Evolutionary conservation across 2,888 invertebrate genomes (phyloP), one percentile per base, ranked within the genome.

Genomic region (Candidula unifasciata): DNA sequence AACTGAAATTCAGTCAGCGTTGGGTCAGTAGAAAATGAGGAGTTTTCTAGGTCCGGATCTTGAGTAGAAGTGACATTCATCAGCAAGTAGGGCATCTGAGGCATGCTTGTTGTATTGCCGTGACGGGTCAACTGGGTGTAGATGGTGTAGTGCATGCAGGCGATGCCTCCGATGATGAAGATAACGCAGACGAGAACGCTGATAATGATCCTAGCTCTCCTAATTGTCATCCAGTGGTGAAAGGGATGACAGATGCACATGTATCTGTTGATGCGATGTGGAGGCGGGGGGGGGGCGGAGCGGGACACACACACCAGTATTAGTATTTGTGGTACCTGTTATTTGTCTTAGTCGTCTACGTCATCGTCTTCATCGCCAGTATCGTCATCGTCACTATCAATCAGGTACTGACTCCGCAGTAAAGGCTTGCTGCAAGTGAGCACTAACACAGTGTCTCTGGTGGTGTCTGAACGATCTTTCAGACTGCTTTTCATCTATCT

Each of bases 171-270:
- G 21, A 91, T 80, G 24, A 78, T 77, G 44, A 87, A 87, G 52
- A 90, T 88, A 35, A 89, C 82, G n/a, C 88, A 64, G 27, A 86
- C 89, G 71, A 91, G 85, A 76, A 77, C 77, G 33, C 78, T 87
- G 27, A 90, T 89, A 85, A 91, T 88, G 73, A 90, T 85, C 54
- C 87, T 84, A 35, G 92, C 92, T 37, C 90, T 85, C 78, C 86
- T 87, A 27, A 90, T 89, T 1, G 90, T 93, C 91, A 93, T 92
- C 27, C 90, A 87, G 78, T 91, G 91, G 44, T 91, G 87, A 86
- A 91, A 92, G 18, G 93, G 93, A 60, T 91, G 90, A 80, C 92
- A 92, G 80, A 93, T 93, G 85, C 92, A 92, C 76, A 92, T 89
- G 83, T 92, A 93, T 30, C 84, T 84, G 80, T 33, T 16, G 54